Conservation (phyloP, 2,888 invertebrate genomes). For the Epistrophe grossulariae region DNA sequence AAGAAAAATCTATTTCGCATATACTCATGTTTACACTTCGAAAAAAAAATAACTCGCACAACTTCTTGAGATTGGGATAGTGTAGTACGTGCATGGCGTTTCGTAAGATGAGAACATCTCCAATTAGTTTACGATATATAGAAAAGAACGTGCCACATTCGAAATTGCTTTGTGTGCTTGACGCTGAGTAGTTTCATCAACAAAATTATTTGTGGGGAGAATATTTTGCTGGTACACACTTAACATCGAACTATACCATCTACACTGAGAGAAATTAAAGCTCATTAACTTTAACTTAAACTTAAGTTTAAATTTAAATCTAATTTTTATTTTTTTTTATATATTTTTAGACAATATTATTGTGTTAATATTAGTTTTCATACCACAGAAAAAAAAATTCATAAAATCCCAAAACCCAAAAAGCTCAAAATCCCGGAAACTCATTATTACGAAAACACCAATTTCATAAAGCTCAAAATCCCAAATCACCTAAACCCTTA, state of each 20-base stretch:
- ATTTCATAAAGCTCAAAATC: too few relatives aligned
- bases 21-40: conserved; percentile 64
- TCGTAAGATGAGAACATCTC: conserved; percentile 73
- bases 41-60: conserved; percentile 26
- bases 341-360: too few relatives aligned
- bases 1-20: conserved; percentile 60
- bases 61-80: conserved; percentile 35
- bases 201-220: conserved; percentile 54
- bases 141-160: conserved; percentile 66
- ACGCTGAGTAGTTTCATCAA: conserved; percentile 50
- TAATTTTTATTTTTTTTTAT: too few relatives aligned
- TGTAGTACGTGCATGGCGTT: conserved; percentile 73
- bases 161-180: conserved; percentile 65
- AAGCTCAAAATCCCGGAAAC: too few relatives aligned
- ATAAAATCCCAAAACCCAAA: too few relatives aligned
- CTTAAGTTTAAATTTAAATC: not conserved
- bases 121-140: conserved; percentile 47
- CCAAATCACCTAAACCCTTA: too few relatives aligned
- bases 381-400: too few relatives aligned
- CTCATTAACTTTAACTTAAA: not conserved
- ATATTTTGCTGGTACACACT: conserved; percentile 54
- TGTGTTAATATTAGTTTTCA: too few relatives aligned
- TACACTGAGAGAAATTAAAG: not conserved
- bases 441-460: too few relatives aligned
- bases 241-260: conserved; percentile 1